Base-by-base conservation (phyloP, 2,888 invertebrate species). In the Esperia sulphurella region DNA sequence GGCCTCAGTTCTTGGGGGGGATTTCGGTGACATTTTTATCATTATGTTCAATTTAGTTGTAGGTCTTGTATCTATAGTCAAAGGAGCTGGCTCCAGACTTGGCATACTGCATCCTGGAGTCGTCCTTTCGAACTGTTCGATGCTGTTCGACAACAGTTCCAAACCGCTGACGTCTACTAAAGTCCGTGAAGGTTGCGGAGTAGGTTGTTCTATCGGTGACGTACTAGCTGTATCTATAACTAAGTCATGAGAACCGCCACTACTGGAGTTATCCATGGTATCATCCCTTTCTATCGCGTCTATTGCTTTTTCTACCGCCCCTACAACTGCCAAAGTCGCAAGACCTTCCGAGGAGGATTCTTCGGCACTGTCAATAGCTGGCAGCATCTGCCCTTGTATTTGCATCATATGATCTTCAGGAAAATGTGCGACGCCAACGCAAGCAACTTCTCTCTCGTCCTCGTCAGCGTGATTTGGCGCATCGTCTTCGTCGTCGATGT, bases 61-160 rank as follows among this genome's bases (percentile, higher is more conserved):
- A 4, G 73, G 68, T 31, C 91, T 81, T 0, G 91, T 89, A 43
- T 89, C 90, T 3, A 88, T 63, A 1, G 83, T 86, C 28, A 85
- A 53, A 0, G 86, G 79, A 1, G 57, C 50, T 0, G 79, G 66
- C 12, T 87, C 87, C 50, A 85, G 55, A 3, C 56, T 52, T 1
- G 89, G 81, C 77, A 83, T 78, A 51, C 68, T 75, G 31, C 70
- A 78, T 10, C 79, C 74, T 12, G 90, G 76, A 39, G 82, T 86
- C 0, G 86, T 85, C 46, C 91, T 91, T 65, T 94, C 94, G 59
- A 94, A 93, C 62, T 95, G 95, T 48, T 94, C 95, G 51, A 96
- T 96, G 71, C 96, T 96, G 65, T 96, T 96, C 0, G 96, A 96
- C 21, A 96, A 76, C 38, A 96, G 79, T 71, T 96, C 95, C 31